Evolutionary conservation across 2,113 vertebrate genomes (phyloP), one percentile per base, ranked within the genome.

Genomic region (Xiphophorus hellerii): DNA sequence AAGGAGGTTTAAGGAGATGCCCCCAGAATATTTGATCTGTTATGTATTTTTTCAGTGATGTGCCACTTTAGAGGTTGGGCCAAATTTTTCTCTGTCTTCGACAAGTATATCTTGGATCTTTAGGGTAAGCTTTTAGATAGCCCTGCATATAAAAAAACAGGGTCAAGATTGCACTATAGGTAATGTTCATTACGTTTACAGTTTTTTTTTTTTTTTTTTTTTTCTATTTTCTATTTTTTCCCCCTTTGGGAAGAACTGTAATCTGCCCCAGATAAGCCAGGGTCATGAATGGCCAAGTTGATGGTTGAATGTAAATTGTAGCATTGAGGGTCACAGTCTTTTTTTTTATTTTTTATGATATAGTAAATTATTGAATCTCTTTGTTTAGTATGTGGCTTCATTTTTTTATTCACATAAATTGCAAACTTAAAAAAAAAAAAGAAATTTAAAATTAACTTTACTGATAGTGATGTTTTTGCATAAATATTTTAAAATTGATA

Each of bases 121-220:
- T 72, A 69, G 44, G 66, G 71, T 71, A 77, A 79, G 83, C 73
- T 87, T 86, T 84, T 88, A 87, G 48, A 84, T 69, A 71, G 74
- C 80, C 83, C 79, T 90, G 90, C 71, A 88, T 70, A n/a, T 10
- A 79, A 88, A 81, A 89, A 84, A 63, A 81, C 82, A 87, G 87
- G 85, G 91, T 88, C 84, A 64, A 76, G 78, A 89, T 92, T 94
- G 94, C 94, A 94, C 92, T 92, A 58, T 58, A 89, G 89, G 76
- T 90, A 64, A 74, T 79, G 73, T 87, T 73, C 69, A 73, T 62
- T 37, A 87, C 31, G 90, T 93, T 94, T 91, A 90, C 88, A 89
- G 60, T 33, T 20, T 42, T 74, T 77, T 9, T 3, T 67, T 15
- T 12, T 28, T 28, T 33, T 20, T 42, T 72, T 77, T 9, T 3